These are phyloP conservation scores for Parthenolecanium corni DNA, from an alignment of 2,888 invertebrate species.

Conservation along the genomic window DNA sequence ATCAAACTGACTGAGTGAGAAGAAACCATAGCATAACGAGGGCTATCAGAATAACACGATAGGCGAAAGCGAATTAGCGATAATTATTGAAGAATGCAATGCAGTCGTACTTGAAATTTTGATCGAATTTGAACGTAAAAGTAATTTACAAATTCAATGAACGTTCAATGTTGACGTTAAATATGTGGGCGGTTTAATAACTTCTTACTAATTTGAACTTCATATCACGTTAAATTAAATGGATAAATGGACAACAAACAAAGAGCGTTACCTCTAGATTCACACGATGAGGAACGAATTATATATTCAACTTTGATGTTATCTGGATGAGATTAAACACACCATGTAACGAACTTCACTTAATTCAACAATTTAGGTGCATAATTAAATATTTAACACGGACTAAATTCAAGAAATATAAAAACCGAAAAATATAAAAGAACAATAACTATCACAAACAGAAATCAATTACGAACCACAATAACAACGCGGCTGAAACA, in stretches of 20 bases:
- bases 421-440: slow-evolving; percentile 9
- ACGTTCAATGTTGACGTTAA: too few relatives aligned
- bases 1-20: too few relatives aligned
- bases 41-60: too few relatives aligned
- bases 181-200: too few relatives aligned
- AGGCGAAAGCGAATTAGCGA: too few relatives aligned
- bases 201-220: too few relatives aligned
- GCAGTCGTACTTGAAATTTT: too few relatives aligned
- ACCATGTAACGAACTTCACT: slow-evolving; percentile 13
- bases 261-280: slow-evolving; percentile 18
- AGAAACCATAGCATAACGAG: too few relatives aligned
- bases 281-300: neutral
- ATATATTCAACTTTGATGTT: slow-evolving; percentile 11
- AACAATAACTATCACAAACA: slow-evolving; percentile 13
- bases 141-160: too few relatives aligned
- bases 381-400: slow-evolving; percentile 1
- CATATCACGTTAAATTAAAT: too few relatives aligned
- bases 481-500: slow-evolving; percentile 28
- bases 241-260: slow-evolving; percentile 9
- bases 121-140: too few relatives aligned
- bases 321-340: slow-evolving; percentile 1
- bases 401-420: neutral
- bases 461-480: slow-evolving; percentile 27
- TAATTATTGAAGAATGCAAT: too few relatives aligned
- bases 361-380: slow-evolving; percentile 2